Evolutionary conservation across 2,113 vertebrate genomes (phyloP).

Genomic region (Monopterus albus): DNA sequence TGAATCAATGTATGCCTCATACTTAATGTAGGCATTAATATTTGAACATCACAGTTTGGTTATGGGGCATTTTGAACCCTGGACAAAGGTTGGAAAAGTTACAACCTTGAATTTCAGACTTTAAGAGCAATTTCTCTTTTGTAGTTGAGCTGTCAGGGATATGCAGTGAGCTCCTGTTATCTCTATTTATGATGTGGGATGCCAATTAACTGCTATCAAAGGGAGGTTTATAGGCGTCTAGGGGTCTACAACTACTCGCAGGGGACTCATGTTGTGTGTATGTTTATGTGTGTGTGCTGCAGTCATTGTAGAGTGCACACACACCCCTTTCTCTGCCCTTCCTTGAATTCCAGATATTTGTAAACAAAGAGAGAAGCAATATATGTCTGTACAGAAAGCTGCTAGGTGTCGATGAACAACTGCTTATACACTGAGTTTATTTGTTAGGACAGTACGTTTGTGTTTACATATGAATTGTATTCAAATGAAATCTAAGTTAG

Average conservation of each 20-base stretch:
- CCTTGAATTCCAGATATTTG: constrained; percentile 31
- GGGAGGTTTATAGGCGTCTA: constrained; percentile 11
- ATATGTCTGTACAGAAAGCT: constrained; percentile 48
- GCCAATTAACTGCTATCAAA: constrained; percentile 49
- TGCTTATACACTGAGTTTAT: too few species aligned
- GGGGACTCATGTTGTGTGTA: background rate
- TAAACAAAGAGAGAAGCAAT: constrained; percentile 46
- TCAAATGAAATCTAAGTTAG: too few species aligned
- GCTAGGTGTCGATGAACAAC: too few species aligned
- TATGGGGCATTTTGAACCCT: constrained; percentile 33
- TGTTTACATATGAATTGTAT: too few species aligned
- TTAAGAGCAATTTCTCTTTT: constrained; percentile 22
- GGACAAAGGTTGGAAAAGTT: constrained; percentile 26
- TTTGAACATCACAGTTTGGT: constrained; percentile 42
- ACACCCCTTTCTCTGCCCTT: too few species aligned
- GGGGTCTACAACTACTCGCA: background rate
- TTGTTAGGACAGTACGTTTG: constrained; percentile 11
- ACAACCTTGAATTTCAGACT: constrained; percentile 26
- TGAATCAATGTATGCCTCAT: constrained; percentile 44
- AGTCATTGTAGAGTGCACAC: too few species aligned
- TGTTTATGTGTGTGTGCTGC: constrained; percentile 7
- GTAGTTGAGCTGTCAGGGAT: constrained; percentile 24
- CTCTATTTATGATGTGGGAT: constrained; percentile 37
- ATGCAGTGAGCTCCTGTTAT: constrained; percentile 13
- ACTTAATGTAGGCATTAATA: constrained; percentile 60